Evolutionary conservation across 2,888 invertebrate species (phyloP).

Genomic region (Nymphalis polychloros): DNA sequence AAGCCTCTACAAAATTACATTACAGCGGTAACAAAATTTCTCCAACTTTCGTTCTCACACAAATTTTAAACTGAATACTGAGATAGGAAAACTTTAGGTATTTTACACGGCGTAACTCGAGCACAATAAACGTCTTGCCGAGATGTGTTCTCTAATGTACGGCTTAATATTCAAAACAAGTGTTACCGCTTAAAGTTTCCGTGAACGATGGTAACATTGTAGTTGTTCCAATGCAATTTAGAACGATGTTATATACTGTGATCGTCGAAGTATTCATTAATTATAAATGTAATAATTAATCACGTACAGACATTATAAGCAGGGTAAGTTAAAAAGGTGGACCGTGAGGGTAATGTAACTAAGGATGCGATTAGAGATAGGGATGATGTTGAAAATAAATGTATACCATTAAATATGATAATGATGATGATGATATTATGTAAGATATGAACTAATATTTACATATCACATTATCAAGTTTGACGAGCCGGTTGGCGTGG

Average conservation of each 20-base stretch:
- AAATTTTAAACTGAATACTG: slow-evolving; percentile 26
- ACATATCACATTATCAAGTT: too few species aligned
- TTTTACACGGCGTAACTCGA: slow-evolving; percentile 25
- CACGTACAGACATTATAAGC: too few species aligned
- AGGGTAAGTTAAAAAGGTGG: too few species aligned
- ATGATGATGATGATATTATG: too few species aligned
- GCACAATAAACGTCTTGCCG: slow-evolving; percentile 36
- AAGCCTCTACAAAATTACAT: slow-evolving; percentile 7
- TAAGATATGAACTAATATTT: too few species aligned
- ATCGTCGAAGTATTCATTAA: not conserved
- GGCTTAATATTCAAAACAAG: slow-evolving; percentile 41
- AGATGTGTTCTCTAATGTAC: slow-evolving; percentile 34
- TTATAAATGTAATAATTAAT: too few species aligned
- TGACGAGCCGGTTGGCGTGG: too few species aligned
- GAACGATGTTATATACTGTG: not conserved
- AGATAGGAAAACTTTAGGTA: slow-evolving; percentile 26
- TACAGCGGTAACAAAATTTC: not conserved
- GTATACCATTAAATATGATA: too few species aligned
- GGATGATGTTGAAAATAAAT: too few species aligned
- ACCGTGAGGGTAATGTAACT: too few species aligned
- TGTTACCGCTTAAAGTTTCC: slow-evolving; percentile 34
- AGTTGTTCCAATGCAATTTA: not conserved
- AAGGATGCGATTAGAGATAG: too few species aligned
- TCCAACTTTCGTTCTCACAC: slow-evolving; percentile 6
- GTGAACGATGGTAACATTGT: not conserved